A percentile compares a stretch with the other conserved stretches of the same genome.
These are phyloP conservation scores for Phocides pigmalion DNA, from an alignment of 1,140 invertebrate species.

Conservation along the genomic window DNA sequence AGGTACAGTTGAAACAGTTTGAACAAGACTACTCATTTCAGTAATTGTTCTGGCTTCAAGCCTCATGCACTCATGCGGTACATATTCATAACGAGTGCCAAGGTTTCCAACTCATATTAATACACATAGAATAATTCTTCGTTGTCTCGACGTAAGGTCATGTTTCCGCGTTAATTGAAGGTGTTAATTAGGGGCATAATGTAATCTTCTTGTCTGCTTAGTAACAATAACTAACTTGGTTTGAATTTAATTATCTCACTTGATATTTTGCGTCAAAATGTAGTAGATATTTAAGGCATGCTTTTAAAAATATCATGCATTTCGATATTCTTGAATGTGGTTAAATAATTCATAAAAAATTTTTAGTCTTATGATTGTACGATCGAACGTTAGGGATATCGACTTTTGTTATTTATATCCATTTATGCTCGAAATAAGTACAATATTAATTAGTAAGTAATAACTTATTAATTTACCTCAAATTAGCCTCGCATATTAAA, in stretches of 20 bases:
- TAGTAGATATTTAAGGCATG: neutral
- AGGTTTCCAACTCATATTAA: slow-evolving; percentile 32
- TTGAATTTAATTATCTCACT: neutral
- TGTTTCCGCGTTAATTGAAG: slow-evolving; percentile 23
- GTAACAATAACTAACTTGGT: no score
- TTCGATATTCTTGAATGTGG: no score
- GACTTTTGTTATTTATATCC: no score
- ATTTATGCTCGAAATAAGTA: no score
- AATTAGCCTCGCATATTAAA: no score
- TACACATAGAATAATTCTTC: slow-evolving; percentile 21
- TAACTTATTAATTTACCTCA: no score
- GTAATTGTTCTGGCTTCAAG: slow-evolving; percentile 6
- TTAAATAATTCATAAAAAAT: no score
- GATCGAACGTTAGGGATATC: no score
- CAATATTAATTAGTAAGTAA: no score
- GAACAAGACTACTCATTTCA: neutral
- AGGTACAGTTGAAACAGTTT: neutral
- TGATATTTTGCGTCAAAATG: neutral
- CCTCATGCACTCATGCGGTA: slow-evolving; percentile 6
- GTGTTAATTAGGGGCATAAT: slow-evolving; percentile 17
- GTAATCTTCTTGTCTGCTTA: slow-evolving; percentile 4
- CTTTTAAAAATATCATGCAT: no score
- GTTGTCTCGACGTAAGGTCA: slow-evolving; percentile 25
- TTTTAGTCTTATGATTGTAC: no score
- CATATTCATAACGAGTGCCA: slow-evolving; percentile 35